A percentile compares a stretch with the other conserved stretches of the same genome.
Evolutionary conservation across 2,797 vertebrate genomes (phyloP).

Genomic region (Danionella dracula): DNA sequence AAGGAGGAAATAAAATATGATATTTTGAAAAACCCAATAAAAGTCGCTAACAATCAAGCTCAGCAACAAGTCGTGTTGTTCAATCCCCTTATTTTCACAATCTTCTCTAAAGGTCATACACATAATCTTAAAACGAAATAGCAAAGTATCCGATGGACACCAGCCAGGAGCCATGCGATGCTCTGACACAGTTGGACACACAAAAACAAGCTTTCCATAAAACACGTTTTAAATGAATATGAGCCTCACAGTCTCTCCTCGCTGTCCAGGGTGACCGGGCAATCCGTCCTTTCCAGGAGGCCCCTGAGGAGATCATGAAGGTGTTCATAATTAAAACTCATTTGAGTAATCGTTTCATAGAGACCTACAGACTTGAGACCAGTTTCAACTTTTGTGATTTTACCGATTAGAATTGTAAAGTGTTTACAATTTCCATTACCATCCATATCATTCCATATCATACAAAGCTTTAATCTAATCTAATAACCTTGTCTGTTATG

Average conservation of each 20-base stretch:
- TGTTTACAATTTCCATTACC: no score
- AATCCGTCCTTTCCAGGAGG: conserved; percentile 93
- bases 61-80: no score
- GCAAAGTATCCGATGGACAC: not conserved
- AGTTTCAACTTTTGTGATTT: no score
- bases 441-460: no score
- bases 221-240: conserved; percentile 68
- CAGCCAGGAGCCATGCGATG: not conserved
- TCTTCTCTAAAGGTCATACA: no score
- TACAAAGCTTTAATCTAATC: no score
- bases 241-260: conserved; percentile 91
- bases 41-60: no score
- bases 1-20: not conserved
- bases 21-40: not conserved
- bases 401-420: no score
- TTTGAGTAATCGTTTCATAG: not conserved
- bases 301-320: conserved; percentile 71
- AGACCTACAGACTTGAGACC: not conserved
- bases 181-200: not conserved
- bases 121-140: no score
- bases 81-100: no score
- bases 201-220: conserved; percentile 72
- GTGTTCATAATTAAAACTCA: not conserved
- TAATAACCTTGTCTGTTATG: no score
- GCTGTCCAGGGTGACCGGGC: conserved; percentile 93